Base-by-base conservation (phyloP, 2,888 invertebrate species). In the Ophonus ardosiacus region DNA sequence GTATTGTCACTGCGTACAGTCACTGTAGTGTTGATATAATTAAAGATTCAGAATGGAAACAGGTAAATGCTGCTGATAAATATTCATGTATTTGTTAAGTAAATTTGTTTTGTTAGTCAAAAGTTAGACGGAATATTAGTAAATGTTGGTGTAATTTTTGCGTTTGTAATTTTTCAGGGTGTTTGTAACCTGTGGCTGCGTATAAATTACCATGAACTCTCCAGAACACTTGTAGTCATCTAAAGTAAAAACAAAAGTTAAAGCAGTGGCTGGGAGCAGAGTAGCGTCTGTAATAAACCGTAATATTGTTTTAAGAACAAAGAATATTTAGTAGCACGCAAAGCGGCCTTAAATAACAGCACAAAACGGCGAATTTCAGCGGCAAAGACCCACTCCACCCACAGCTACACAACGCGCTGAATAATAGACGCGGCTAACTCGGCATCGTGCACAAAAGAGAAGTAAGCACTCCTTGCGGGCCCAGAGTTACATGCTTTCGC, bases 401-500 rank as follows among this genome's bases (percentile, higher is more conserved):
- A 38, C 40, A n/a, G n/a, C 40, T 17, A 74, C 71, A 74, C 71
- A 74, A 68, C 68, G 78, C 57, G 78, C 31, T 78, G 78, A 78
- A 78, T 78, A 78, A 78, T 78, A 78, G 78, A 78, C 78, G 21
- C 78, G 57, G 78, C 56, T 57, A 59, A 57, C 57, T 78, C 78
- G 15, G 57, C 24, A 24, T 13, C 15, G 21, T 31, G 43, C 59
- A 78, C 84, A 84, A 84, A 84, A 84, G 84, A 84, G 78, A 51
- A 84, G 78, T 84, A 84, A 84, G 84, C 43, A 78, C 63, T 84
- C 84, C 84, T 43, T 63, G 40, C 76, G 84, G 84, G 18, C 43
- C 43, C 59, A 21, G 17, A 76, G 43, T 78, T 63, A 84, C 84
- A 84, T 78, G 84, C 63, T 84, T 84, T 84, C 65, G 84, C 84